Base-by-base conservation (phyloP, 1,140 invertebrate genomes). In the Solen grandis region DNA sequence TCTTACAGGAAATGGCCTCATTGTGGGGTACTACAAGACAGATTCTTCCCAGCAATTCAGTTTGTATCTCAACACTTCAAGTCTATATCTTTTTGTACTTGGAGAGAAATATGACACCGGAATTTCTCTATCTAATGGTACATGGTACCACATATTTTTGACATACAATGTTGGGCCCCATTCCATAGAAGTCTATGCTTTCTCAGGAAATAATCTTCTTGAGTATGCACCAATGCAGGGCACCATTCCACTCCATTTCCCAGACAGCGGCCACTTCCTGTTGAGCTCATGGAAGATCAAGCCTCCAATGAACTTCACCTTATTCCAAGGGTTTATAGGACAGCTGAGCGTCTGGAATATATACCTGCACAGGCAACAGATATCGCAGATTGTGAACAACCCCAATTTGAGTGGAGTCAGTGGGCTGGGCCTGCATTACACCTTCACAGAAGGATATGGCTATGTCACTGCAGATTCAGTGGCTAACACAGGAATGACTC, bases 341-440 rank as follows among this genome's bases (percentile, higher is more conserved):
- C 72, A 82, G 60, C 31, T 84, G 5, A 55, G 80, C 35, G 36
- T 84, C 25, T 84, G 83, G 83, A 82, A 84, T 68, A 60, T 72
- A 14, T 59, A 31, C 35, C 54, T 84, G 22, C 41, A 70, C 22
- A 60, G 50, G 19, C 31, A 76, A 14, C 52, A 77, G 33, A 38
- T 77, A 1, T 68, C 76, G 19, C 68, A 63, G 27, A 62, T 66
- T 29, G 60, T 72, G n/a, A 68, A 33, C 22, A 55, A 59, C 36
- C 62, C 63, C 35, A 63, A 41, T 29, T 60, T 65, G 22, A 25
- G 35, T n/a, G 69, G 36, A 2, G 82, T 77, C 54, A 25, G 5
- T n/a, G 75, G 65, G 22, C 66, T 84, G 16, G 66, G 54, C 16
- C 46, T 63, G 35, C 68, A 73, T 16, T 84, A 55, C 62, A 62